A percentile compares a stretch with the other conserved stretches of the same genome.
phyloP scores from a whole-genome alignment of 2,888 invertebrate species.

The Heliothis peltigera region DNA sequence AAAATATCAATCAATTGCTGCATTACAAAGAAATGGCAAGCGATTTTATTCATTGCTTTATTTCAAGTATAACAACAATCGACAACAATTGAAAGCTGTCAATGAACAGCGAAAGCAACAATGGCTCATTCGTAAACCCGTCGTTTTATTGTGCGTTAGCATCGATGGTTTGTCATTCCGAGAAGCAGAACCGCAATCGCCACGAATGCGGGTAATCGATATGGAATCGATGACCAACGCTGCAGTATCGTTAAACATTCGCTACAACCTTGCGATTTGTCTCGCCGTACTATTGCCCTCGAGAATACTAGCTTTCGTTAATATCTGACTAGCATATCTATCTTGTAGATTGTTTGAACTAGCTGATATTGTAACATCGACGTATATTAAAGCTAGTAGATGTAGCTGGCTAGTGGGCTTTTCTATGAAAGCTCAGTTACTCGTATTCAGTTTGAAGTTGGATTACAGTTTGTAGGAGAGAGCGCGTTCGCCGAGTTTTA shows the following conservation, averaged over 20 bases:
- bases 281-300: constrained; percentile 38
- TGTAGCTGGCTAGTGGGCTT: not conserved
- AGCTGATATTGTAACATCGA: too few relatives aligned
- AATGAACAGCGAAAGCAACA: constrained; percentile 53
- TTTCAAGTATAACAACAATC: constrained; percentile 35
- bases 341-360: too few relatives aligned
- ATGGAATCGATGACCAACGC: constrained; percentile 58
- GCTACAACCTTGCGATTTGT: constrained; percentile 34
- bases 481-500: not conserved
- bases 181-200: constrained; percentile 55
- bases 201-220: constrained; percentile 60
- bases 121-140: constrained; percentile 35
- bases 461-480: not conserved
- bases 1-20: constrained; percentile 26
- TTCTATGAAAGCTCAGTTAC: not conserved
- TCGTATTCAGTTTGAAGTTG: not conserved
- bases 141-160: constrained; percentile 44
- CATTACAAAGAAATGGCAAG: constrained; percentile 25
- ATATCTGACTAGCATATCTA: not conserved
- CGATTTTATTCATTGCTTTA: constrained; percentile 39
- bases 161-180: constrained; percentile 48
- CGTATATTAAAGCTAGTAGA: not conserved
- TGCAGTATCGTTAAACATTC: constrained; percentile 60
- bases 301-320: constrained; percentile 13
- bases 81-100: constrained; percentile 45